Evolutionary conservation across 1,140 invertebrate species (phyloP), one percentile per base, ranked within the genome.

Genomic region (Aleiodes sp.): DNA sequence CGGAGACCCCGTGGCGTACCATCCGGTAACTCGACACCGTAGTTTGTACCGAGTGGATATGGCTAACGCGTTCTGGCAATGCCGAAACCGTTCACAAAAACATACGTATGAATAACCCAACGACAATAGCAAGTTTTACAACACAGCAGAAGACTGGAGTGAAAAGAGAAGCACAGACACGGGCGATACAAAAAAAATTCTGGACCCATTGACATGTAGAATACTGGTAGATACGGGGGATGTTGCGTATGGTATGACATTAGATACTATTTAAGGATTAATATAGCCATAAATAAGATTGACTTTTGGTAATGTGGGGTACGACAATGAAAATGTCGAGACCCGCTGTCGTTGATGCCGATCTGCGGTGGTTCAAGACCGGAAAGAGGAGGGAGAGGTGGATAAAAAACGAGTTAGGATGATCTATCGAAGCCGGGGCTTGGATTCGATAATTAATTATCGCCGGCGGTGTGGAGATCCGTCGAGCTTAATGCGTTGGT

Each of bases 241-340:
- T 3, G 21, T 9, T 52, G 1, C 46, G 21, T 21, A 52, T 24
- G 0, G 73, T 84, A 77, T 83, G 84, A 86, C 84, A 85, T 85
- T 85, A 85, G 84, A 85, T 86, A 85, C 81, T 80, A 85, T 86
- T 86, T 86, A 85, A 85, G 84, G 83, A 85, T 86, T 86, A 86
- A 86, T 86, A 85, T 82, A 85, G 83, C 81, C 81, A 86, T 86
- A 85, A 86, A 86, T 86, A 85, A 86, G 77, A 68, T 75, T 80
- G 82, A 82, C 80, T 84, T 71, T 68, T 61, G 57, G 63, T 66
- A 64, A 57, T 33, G 28, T 56, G 26, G 37, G 10, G 19, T 63
- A n/a, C 28, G 29, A 56, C 21, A 60, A 67, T 67, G 37, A 21
- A 60, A 14, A 21, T 62, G 33, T 62, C 35, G 26, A 24, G 29